Percentiles rank a stretch among this genome's conserved stretches.
Evolutionary conservation across 2,888 invertebrate genomes (phyloP).

Genomic region (Lordiphosa fenestrarum): DNA sequence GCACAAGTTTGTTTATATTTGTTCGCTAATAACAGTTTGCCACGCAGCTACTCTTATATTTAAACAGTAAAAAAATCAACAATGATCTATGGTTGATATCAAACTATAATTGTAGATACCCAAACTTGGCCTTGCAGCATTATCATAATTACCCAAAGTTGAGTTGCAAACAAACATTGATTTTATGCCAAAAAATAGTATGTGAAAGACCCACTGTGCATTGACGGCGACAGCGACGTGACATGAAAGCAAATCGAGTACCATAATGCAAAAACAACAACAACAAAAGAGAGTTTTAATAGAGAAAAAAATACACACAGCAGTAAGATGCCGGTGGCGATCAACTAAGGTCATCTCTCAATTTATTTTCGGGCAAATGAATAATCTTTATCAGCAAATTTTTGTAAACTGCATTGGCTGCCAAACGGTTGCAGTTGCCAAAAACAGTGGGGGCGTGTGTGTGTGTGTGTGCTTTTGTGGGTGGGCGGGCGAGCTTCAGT

Average conservation of each 20-base stretch:
- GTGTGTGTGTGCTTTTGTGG: conserved; percentile 3
- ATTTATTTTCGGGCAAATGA: conserved; percentile 3
- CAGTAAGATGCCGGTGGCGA: conserved; percentile 31
- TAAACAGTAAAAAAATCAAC: too few relatives aligned
- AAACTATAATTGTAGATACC: too few relatives aligned
- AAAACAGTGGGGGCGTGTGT: conserved; percentile 6
- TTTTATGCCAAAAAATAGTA: too few relatives aligned
- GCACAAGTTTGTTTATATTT: too few relatives aligned
- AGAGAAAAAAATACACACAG: conserved; percentile 34
- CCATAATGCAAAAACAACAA: not conserved
- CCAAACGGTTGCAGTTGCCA: conserved; percentile 8
- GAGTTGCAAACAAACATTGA: too few relatives aligned
- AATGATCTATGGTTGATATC: too few relatives aligned
- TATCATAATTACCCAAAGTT: too few relatives aligned
- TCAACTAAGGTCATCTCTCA: conserved; percentile 9
- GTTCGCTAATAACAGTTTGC: too few relatives aligned
- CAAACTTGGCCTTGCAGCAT: too few relatives aligned
- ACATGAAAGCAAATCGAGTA: conserved; percentile 56
- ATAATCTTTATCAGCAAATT: conserved; percentile 17
- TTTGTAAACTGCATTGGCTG: conserved; percentile 2
- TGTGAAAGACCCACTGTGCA: too few relatives aligned
- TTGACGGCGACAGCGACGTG: conserved; percentile 56
- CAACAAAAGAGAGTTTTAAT: conserved; percentile 27
- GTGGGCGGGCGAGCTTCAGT: conserved; percentile 9
- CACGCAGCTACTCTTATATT: too few relatives aligned